Percentiles rank a stretch among this genome's conserved stretches.
phyloP scores from a whole-genome alignment of 1,140 invertebrate genomes.

The Drosophila simulans region DNA sequence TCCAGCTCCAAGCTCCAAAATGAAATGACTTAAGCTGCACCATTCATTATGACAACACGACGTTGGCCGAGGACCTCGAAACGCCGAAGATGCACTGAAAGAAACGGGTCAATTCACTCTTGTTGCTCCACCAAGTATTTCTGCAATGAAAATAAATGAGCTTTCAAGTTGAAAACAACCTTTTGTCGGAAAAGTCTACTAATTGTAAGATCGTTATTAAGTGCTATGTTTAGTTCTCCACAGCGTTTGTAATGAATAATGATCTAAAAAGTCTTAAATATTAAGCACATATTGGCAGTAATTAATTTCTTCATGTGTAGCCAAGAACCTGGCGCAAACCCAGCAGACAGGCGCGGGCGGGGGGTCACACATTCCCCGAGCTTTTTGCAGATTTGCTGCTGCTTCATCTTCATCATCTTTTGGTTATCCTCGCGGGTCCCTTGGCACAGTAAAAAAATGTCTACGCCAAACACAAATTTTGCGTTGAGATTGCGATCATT shows the following conservation, averaged over 20 bases:
- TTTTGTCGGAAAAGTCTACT: too few species aligned
- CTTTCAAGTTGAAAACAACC: too few species aligned
- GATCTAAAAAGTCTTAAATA: too few species aligned
- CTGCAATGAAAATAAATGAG: too few species aligned
- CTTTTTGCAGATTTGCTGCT: conserved; percentile 75
- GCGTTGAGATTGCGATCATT: conserved; percentile 81
- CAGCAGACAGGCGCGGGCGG: conserved; percentile 19
- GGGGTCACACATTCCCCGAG: conserved; percentile 42
- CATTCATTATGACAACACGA: conserved; percentile 85
- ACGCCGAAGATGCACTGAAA: conserved; percentile 3
- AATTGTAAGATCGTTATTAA: too few species aligned
- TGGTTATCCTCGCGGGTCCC: conserved; percentile 53
- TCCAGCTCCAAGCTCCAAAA: conserved; percentile 67
- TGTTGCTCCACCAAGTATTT: too few species aligned
- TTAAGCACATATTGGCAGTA: too few species aligned
- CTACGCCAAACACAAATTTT: conserved; percentile 83
- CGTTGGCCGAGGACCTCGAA: conserved; percentile 41
- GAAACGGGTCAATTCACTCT: background rate
- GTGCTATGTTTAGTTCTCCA: too few species aligned
- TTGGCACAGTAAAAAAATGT: conserved; percentile 77
- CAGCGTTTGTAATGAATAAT: too few species aligned
- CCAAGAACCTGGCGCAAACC: conserved; percentile 7
- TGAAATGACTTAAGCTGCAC: conserved; percentile 84
- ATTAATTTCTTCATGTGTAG: conserved; percentile 9
- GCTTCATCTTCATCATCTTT: conserved; percentile 83